These are phyloP conservation scores for Sinocyclocheilus maitianheensis DNA, from an alignment of 2,113 vertebrate species.

Conservation along the genomic window DNA sequence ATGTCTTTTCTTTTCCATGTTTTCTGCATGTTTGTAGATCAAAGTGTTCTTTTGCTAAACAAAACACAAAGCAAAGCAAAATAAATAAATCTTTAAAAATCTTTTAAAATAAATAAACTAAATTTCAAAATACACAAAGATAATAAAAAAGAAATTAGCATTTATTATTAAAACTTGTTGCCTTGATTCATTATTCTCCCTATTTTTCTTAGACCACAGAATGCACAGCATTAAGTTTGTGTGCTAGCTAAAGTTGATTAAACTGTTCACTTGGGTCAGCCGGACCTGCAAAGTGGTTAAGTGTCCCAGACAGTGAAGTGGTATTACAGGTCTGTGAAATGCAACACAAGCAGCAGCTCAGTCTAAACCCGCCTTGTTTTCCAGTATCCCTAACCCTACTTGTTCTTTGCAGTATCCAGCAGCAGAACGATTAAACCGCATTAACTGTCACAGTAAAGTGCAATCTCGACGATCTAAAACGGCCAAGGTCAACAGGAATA, in stretches of 20 bases:
- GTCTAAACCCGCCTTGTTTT: constrained; percentile 28
- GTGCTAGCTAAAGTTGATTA: constrained; percentile 64
- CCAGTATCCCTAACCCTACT: neutral
- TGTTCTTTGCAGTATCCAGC: constrained; percentile 40
- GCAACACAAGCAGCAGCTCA: constrained; percentile 53
- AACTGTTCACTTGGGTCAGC: constrained; percentile 69
- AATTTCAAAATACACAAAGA: neutral
- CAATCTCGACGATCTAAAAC: constrained; percentile 90
- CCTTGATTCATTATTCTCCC: neutral
- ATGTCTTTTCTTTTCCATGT: neutral
- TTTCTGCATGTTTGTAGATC: neutral
- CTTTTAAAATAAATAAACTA: no score
- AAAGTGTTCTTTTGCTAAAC: neutral
- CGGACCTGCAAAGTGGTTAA: constrained; percentile 67
- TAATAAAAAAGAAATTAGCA: neutral
- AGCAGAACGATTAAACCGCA: constrained; percentile 73
- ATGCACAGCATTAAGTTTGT: constrained; percentile 54
- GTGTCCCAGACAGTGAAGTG: constrained; percentile 69
- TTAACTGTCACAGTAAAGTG: constrained; percentile 81
- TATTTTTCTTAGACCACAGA: constrained; percentile 5
- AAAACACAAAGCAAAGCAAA: no score
- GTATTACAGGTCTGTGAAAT: constrained; percentile 67
- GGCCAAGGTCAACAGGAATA: constrained; percentile 93
- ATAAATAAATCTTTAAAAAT: no score
- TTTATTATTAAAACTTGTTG: neutral